A percentile compares a stretch with the other conserved stretches of the same genome.
These are phyloP conservation scores for Rhabdornis inornatus DNA, from an alignment of 2,113 vertebrate species.

Conservation along the genomic window DNA sequence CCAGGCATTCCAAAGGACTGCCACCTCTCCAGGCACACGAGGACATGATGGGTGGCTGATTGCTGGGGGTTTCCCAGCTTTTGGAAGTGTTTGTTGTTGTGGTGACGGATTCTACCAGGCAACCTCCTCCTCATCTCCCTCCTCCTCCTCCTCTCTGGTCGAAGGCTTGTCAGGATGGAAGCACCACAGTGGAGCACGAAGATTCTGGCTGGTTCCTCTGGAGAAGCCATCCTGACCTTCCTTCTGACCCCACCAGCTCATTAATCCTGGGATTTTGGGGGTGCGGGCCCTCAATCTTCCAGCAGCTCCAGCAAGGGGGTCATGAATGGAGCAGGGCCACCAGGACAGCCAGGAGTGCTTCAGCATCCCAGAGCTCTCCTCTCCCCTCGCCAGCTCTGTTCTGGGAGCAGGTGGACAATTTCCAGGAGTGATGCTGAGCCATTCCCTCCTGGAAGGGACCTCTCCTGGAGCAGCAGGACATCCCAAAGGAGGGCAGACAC, in stretches of 20 bases:
- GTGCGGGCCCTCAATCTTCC: background rate
- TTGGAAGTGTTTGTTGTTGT: background rate
- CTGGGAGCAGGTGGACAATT: background rate
- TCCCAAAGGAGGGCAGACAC: accelerated
- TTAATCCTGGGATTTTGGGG: background rate
- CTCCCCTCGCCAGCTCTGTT: accelerated
- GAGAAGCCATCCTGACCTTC: background rate
- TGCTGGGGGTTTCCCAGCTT: background rate
- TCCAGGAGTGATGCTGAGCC: background rate
- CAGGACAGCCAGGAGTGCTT: accelerated
- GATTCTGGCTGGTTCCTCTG: background rate
- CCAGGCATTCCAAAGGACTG: accelerated
- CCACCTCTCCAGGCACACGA: accelerated
- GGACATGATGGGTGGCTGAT: accelerated
- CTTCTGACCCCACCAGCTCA: accelerated
- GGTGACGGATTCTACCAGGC: background rate
- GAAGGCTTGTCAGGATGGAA: background rate
- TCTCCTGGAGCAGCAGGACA: background rate
- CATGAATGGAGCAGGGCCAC: background rate
- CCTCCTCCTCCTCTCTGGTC: background rate
- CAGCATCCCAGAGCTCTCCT: background rate
- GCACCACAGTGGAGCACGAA: accelerated
- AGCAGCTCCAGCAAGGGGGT: accelerated
- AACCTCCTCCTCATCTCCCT: background rate
- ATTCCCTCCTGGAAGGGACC: background rate